Conservation (phyloP, 2,113 vertebrate species). For the Datnioides undecimradiatus region DNA sequence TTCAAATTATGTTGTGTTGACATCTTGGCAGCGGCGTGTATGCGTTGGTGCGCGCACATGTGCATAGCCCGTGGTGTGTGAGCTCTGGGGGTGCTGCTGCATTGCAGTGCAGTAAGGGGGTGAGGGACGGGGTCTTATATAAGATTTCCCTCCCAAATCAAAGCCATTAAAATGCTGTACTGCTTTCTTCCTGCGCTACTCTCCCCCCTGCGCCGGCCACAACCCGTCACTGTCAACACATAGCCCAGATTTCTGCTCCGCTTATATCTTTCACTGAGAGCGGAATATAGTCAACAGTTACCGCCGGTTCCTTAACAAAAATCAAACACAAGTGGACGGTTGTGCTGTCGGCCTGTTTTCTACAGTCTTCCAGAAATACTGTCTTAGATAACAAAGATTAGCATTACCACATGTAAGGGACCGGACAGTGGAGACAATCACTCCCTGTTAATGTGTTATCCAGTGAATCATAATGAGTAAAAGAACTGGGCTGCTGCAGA, state of each 20-base stretch:
- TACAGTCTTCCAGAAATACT: not conserved
- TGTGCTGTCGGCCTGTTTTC: not conserved
- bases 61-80: slow-evolving; percentile 30
- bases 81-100: slow-evolving; percentile 76
- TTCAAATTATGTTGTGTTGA: slow-evolving; percentile 9
- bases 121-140: slow-evolving; percentile 75
- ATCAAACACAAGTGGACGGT: not conserved
- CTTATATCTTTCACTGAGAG: not conserved
- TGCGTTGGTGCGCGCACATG: not conserved
- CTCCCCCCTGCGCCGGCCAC: not conserved
- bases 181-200: slow-evolving; percentile 17
- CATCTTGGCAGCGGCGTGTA: slow-evolving; percentile 11
- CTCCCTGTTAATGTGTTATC: not conserved
- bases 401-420: not conserved
- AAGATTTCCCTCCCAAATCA: slow-evolving; percentile 75
- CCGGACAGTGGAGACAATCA: not conserved
- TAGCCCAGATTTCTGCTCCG: not conserved
- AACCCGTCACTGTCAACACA: slow-evolving; percentile 9
- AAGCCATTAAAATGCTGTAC: slow-evolving; percentile 55
- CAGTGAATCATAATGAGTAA: not conserved
- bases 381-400: not conserved
- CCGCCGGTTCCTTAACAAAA: not conserved
- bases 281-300: not conserved
- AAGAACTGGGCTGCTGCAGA: not conserved
- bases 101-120: slow-evolving; percentile 74